phyloP scores from a whole-genome alignment of 2,113 vertebrate species.

The Meles meles region DNA sequence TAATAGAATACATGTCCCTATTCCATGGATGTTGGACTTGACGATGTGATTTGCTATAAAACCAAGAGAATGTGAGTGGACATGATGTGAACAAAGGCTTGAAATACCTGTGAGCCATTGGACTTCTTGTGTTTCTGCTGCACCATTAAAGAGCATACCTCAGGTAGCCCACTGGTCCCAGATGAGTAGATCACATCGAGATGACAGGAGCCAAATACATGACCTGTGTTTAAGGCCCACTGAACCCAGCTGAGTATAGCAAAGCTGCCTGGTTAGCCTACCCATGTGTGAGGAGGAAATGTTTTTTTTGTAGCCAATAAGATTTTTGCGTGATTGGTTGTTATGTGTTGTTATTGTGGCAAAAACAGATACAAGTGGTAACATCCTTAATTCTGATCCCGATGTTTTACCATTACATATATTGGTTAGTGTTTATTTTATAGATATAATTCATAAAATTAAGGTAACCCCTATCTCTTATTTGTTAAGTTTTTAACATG shows the following conservation, averaged over 20 bases:
- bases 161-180: not conserved
- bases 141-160: not conserved
- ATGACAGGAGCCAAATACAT: not conserved
- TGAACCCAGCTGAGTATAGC: not conserved
- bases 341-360: not conserved
- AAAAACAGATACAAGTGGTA: not conserved
- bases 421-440: not conserved
- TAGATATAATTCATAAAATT: not conserved
- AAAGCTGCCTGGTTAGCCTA: too few relatives aligned
- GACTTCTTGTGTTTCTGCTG: not conserved
- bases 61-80: not conserved
- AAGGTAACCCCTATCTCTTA: not conserved
- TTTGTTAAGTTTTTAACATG: not conserved
- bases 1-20: not conserved
- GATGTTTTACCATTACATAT: not conserved
- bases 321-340: not conserved
- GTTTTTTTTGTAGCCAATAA: not conserved
- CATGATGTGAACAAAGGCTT: not conserved
- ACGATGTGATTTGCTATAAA: not conserved
- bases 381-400: not conserved
- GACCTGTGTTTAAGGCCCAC: not conserved
- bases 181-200: not conserved
- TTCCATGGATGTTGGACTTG: not conserved
- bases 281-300: not conserved
- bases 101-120: not conserved